Conservation (phyloP, 2,113 vertebrate species). For the Anolis sagrei region DNA sequence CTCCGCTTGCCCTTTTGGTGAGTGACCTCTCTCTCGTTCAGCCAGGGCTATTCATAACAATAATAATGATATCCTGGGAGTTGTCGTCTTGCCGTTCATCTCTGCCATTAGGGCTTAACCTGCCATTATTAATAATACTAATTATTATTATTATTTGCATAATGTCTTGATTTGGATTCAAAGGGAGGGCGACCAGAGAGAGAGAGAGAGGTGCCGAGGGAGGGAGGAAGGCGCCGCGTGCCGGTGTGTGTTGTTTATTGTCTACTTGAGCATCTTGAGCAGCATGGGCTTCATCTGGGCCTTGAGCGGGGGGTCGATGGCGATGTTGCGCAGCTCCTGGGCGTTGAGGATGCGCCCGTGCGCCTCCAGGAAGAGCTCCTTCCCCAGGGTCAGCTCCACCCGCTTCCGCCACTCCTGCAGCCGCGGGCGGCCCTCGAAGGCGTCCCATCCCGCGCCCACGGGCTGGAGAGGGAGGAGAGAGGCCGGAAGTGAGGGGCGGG, state of each 20-base stretch:
- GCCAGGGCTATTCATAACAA: too few species aligned
- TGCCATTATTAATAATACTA: too few species aligned
- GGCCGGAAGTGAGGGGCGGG: neutral
- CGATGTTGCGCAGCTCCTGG: conserved; percentile 67
- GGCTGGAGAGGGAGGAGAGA: conserved; percentile 71
- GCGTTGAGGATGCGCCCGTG: conserved; percentile 75
- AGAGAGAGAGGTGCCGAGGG: too few species aligned
- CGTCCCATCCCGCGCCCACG: conserved; percentile 76
- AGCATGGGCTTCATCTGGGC: conserved; percentile 71
- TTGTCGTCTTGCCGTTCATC: too few species aligned
- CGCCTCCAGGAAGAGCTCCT: conserved; percentile 81
- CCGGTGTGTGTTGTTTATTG: neutral
- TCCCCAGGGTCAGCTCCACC: conserved; percentile 79
- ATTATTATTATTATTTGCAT: too few species aligned
- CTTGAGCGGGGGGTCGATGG: conserved; percentile 65
- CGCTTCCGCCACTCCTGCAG: conserved; percentile 83
- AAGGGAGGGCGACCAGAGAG: too few species aligned
- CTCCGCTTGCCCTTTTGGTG: too few species aligned
- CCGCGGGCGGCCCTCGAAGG: conserved; percentile 77
- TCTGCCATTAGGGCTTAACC: too few species aligned
- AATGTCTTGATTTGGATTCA: too few species aligned
- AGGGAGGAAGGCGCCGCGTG: too few species aligned
- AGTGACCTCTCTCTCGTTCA: too few species aligned
- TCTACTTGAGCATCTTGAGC: conserved; percentile 75
- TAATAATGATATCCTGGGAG: too few species aligned